A percentile compares a stretch with the other conserved stretches of the same genome.
Conservation (phyloP, 2,888 invertebrate genomes). For the Troilus luridus region DNA sequence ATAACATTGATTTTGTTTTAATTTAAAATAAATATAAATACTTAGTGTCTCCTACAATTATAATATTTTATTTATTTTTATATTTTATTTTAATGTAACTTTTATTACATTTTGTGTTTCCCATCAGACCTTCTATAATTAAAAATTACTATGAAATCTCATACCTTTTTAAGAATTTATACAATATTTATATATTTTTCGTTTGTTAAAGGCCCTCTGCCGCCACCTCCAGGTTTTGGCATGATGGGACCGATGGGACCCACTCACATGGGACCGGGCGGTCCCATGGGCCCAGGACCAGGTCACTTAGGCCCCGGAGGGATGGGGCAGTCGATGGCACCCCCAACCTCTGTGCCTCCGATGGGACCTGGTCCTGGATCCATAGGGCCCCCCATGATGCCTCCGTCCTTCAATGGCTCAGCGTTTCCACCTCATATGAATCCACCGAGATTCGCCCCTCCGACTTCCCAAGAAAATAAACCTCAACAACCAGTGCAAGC, state of each 20-base stretch:
- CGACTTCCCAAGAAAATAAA: conserved; percentile 45
- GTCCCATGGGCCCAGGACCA: conserved; percentile 62
- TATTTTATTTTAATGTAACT: too few species aligned
- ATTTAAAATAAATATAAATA: too few species aligned
- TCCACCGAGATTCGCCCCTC: conserved; percentile 47
- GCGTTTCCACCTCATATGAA: conserved; percentile 46
- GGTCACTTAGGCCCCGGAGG: conserved; percentile 51
- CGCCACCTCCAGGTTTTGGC: conserved; percentile 62
- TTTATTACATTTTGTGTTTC: too few species aligned
- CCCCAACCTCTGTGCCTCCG: conserved; percentile 57
- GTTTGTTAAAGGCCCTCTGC: conserved; percentile 46
- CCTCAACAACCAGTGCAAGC: conserved; percentile 61
- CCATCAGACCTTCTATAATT: too few species aligned
- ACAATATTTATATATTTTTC: not conserved
- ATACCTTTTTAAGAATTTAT: not conserved
- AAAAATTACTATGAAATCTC: not conserved
- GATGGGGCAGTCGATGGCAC: conserved; percentile 60
- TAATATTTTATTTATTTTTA: too few species aligned
- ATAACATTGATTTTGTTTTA: too few species aligned
- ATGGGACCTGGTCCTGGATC: conserved; percentile 39
- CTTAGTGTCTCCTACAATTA: too few species aligned
- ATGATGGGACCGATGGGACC: conserved; percentile 63
- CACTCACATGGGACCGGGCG: conserved; percentile 17
- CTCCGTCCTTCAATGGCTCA: conserved; percentile 48
- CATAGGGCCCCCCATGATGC: conserved; percentile 50